phyloP scores from a whole-genome alignment of 1,140 invertebrate genomes.

The Bicyclus anynana region DNA sequence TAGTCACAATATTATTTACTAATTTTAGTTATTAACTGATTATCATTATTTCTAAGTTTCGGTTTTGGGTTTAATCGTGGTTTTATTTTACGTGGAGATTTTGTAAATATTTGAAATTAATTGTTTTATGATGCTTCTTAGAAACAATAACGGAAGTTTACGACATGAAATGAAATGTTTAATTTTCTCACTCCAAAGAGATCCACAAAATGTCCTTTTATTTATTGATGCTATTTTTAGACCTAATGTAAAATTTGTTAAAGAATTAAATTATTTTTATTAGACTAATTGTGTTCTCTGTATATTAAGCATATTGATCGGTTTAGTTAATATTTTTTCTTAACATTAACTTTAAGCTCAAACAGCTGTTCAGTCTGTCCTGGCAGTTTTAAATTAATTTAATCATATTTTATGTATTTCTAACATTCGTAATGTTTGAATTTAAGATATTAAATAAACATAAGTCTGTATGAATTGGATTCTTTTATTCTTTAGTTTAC shows the following conservation, averaged over 20 bases:
- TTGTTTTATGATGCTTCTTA: slow-evolving; percentile 7
- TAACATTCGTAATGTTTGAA: slow-evolving; percentile 50
- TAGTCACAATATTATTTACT: slow-evolving; percentile 10
- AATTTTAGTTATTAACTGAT: slow-evolving; percentile 10
- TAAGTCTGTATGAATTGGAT: slow-evolving; percentile 44
- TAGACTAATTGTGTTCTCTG: slow-evolving; percentile 63
- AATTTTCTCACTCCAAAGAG: slow-evolving; percentile 53
- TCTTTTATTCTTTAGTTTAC: slow-evolving; percentile 11
- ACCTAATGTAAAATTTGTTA: slow-evolving; percentile 59
- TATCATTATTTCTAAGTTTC: slow-evolving; percentile 20
- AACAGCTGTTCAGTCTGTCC: slow-evolving; percentile 38
- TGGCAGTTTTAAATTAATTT: slow-evolving; percentile 42
- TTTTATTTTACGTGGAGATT: slow-evolving; percentile 16
- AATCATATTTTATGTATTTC: slow-evolving; percentile 39
- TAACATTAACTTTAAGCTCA: slow-evolving; percentile 57
- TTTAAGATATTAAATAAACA: slow-evolving; percentile 65
- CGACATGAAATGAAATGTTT: neutral
- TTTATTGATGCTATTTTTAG: slow-evolving; percentile 68
- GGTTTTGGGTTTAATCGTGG: slow-evolving; percentile 34
- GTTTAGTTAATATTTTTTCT: slow-evolving; percentile 51
- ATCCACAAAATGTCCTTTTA: slow-evolving; percentile 66
- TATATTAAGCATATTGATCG: slow-evolving; percentile 64
- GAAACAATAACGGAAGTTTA: slow-evolving; percentile 13
- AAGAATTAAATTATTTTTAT: slow-evolving; percentile 72
- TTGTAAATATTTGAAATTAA: slow-evolving; percentile 29